phyloP scores from a whole-genome alignment of 2,797 vertebrate species.

The Artibeus lituratus region DNA sequence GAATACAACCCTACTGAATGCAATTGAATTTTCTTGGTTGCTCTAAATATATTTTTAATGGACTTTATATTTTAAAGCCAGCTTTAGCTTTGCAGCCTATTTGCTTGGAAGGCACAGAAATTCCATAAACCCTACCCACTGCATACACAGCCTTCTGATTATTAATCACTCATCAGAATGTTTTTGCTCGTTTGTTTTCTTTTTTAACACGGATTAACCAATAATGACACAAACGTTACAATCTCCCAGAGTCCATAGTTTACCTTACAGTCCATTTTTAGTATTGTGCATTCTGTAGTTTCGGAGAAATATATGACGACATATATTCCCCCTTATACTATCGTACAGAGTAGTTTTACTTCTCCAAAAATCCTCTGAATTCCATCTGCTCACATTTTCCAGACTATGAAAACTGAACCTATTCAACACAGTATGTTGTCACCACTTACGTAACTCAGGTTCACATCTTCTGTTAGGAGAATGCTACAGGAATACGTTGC shows the following conservation, averaged over 20 bases:
- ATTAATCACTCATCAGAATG: neutral
- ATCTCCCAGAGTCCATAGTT: neutral
- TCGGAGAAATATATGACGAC: neutral
- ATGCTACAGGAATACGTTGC: neutral
- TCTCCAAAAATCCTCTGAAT: neutral
- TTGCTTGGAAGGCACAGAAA: neutral
- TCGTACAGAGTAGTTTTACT: neutral
- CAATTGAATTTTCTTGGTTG: neutral
- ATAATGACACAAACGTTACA: neutral
- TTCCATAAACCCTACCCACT: neutral
- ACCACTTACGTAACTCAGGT: neutral
- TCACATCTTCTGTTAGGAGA: neutral
- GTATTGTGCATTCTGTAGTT: neutral
- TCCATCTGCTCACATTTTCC: neutral
- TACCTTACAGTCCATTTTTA: neutral
- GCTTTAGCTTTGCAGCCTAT: neutral
- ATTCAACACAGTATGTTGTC: neutral
- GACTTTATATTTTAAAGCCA: neutral
- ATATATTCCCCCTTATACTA: neutral
- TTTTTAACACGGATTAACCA: neutral
- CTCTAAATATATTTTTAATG: neutral
- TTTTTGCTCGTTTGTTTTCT: neutral
- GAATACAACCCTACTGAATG: neutral
- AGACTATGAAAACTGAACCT: neutral
- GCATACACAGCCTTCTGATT: neutral